These are phyloP conservation scores for Drosophila ezoana DNA, from an alignment of 2,888 invertebrate species.

Conservation along the genomic window DNA sequence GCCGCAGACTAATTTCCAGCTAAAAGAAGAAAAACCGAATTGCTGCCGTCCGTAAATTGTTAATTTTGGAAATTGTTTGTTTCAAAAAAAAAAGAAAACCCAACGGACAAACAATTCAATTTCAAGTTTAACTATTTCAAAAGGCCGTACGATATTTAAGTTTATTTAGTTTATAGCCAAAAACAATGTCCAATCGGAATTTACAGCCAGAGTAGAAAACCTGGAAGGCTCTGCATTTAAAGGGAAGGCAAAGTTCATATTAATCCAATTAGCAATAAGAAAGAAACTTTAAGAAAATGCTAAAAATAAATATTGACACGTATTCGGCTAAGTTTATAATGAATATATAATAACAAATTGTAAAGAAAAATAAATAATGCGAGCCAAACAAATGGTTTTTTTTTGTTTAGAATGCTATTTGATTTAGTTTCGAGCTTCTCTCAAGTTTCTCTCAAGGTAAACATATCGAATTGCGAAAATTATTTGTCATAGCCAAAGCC, in stretches of 20 bases:
- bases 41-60: constrained; percentile 77
- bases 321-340: constrained; percentile 34
- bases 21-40: constrained; percentile 21
- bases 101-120: not conserved
- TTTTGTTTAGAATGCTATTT: no score
- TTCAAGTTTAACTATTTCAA: no score
- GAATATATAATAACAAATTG: constrained; percentile 6
- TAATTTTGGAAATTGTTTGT: constrained; percentile 7
- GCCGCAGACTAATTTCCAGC: no score
- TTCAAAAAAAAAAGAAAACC: not conserved
- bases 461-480: no score
- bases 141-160: no score
- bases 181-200: constrained; percentile 38
- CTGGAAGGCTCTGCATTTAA: constrained; percentile 24
- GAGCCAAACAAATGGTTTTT: constrained; percentile 14
- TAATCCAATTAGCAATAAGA: no score
- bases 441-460: no score
- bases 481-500: no score
- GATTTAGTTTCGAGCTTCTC: no score
- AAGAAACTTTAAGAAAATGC: not conserved
- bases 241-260: no score
- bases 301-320: constrained; percentile 23
- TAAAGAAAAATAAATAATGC: constrained; percentile 35
- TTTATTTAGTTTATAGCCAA: not conserved
- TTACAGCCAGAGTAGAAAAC: constrained; percentile 1